Evolutionary conservation across 2,113 vertebrate species (phyloP).

Genomic region (Rana temporaria): DNA sequence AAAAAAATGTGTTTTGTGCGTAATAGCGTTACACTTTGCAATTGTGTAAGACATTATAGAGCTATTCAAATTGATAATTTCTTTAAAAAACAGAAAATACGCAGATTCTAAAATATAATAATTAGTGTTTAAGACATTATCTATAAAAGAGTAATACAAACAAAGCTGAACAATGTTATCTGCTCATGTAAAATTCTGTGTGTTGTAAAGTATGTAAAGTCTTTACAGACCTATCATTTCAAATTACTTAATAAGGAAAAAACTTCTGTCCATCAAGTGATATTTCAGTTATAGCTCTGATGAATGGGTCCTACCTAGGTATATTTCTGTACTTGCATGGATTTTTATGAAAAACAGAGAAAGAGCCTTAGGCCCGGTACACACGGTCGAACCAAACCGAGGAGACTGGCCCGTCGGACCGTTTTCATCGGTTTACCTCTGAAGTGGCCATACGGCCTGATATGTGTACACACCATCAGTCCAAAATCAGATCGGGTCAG

Average conservation of each 20-base stretch:
- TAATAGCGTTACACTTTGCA: slow-evolving; percentile 21
- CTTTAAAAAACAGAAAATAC: slow-evolving; percentile 27
- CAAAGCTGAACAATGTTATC: slow-evolving; percentile 24
- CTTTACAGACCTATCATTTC: neutral
- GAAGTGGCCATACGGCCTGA: too few species aligned
- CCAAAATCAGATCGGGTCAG: too few species aligned
- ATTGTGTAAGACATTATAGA: slow-evolving; percentile 31
- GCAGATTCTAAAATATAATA: slow-evolving; percentile 28
- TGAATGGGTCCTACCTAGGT: too few species aligned
- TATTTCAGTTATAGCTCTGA: too few species aligned
- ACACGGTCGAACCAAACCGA: too few species aligned
- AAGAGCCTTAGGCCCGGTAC: too few species aligned
- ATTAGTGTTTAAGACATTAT: slow-evolving; percentile 36
- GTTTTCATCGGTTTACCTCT: too few species aligned
- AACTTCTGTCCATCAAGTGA: too few species aligned
- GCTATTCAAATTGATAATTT: slow-evolving; percentile 28
- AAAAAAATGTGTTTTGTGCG: slow-evolving; percentile 29
- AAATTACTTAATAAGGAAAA: neutral
- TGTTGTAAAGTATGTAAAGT: neutral
- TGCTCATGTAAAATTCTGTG: neutral
- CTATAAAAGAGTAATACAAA: slow-evolving; percentile 39
- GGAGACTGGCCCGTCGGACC: too few species aligned
- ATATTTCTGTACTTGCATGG: too few species aligned
- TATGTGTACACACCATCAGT: too few species aligned
- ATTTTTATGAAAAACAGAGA: too few species aligned